Evolutionary conservation across 2,888 invertebrate species (phyloP).

Genomic region (Campoplex nolae): DNA sequence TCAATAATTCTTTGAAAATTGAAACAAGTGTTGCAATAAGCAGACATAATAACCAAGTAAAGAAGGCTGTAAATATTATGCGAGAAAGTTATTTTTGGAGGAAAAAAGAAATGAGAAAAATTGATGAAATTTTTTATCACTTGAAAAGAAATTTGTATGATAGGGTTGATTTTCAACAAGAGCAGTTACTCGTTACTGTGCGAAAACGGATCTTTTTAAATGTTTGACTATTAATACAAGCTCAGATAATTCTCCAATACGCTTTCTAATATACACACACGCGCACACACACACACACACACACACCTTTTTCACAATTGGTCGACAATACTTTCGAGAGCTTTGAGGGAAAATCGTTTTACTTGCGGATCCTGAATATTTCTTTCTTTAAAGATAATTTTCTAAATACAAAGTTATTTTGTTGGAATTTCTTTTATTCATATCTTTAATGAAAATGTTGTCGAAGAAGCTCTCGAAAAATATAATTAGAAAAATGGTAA

Average conservation of each 20-base stretch:
- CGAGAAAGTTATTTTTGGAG: not conserved
- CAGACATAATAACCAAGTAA: not conserved
- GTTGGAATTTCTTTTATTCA: not conserved
- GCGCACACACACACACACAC: not conserved
- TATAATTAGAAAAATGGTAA: too few species aligned
- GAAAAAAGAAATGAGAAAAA: not conserved
- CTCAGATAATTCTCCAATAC: conserved; percentile 6
- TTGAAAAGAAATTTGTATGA: conserved; percentile 8
- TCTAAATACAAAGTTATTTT: too few species aligned
- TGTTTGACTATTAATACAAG: not conserved
- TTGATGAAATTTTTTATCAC: not conserved
- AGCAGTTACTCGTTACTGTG: conserved; percentile 63
- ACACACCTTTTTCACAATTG: not conserved
- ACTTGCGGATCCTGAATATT: not conserved
- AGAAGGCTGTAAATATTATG: too few species aligned
- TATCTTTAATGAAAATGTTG: not conserved
- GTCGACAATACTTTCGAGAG: conserved; percentile 42
- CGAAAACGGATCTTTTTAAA: conserved; percentile 55
- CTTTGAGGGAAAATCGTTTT: not conserved
- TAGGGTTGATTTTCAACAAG: conserved; percentile 24
- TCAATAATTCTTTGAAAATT: too few species aligned
- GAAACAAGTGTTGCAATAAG: not conserved
- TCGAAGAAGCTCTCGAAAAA: not conserved
- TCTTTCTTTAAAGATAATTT: not conserved
- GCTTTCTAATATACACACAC: not conserved